Evolutionary conservation across 2,113 vertebrate genomes (phyloP).

Genomic region (Carassius gibelio): DNA sequence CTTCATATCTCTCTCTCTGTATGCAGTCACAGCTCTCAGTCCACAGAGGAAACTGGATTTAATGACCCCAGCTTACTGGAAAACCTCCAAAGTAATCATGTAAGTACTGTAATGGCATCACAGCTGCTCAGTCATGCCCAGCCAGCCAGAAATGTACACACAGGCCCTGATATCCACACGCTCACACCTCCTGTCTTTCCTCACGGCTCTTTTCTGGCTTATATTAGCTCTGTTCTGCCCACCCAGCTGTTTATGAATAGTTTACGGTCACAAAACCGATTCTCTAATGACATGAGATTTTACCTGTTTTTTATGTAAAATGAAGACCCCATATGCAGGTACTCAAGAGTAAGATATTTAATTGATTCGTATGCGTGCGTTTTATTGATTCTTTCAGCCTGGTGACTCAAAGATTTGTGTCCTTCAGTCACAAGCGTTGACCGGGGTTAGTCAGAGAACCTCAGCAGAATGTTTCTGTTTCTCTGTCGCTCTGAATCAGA

Average conservation of each 20-base stretch:
- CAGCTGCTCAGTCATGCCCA: conserved; percentile 46
- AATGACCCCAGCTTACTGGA: conserved; percentile 90
- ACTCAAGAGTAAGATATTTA: not conserved
- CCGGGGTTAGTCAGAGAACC: conserved; percentile 60
- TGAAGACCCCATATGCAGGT: not conserved
- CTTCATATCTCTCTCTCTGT: conserved; percentile 40
- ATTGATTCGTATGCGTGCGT: not conserved
- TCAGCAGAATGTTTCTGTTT: conserved; percentile 52
- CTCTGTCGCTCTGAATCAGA: conserved; percentile 62
- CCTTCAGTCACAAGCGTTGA: conserved; percentile 62
- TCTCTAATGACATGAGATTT: not conserved
- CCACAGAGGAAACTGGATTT: conserved; percentile 86
- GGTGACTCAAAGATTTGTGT: conserved; percentile 55
- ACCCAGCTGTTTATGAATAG: conserved; percentile 15
- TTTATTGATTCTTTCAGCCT: not conserved
- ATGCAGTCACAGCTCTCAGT: conserved; percentile 84
- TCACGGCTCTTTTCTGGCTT: not conserved
- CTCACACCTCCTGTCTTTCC: conserved; percentile 5
- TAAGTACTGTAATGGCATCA: conserved; percentile 75
- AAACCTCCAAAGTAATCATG: conserved; percentile 96
- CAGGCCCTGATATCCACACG: conserved; percentile 17
- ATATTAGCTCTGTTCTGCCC: conserved; percentile 5
- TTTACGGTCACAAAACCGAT: not conserved
- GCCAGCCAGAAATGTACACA: conserved; percentile 30
- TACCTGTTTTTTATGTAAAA: not conserved